Conservation (phyloP, 2,888 invertebrate species). For the Drosophila koepferae region DNA sequence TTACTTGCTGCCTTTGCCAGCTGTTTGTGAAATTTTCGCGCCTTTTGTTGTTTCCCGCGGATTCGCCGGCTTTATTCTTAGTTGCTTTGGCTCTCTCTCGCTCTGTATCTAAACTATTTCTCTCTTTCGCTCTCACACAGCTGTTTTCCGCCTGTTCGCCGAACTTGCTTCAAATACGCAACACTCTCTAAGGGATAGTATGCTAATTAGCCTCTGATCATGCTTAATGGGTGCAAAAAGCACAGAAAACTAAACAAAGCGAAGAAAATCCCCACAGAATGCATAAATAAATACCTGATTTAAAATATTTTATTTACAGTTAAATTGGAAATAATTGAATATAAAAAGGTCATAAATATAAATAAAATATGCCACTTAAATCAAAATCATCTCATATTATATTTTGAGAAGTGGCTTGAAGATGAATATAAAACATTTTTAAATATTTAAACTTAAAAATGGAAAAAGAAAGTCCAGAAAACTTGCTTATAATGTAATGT, state of each 20-base stretch:
- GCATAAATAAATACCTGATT: background rate
- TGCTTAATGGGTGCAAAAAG: background rate
- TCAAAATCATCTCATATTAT: background rate
- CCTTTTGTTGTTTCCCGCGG: conserved; percentile 37
- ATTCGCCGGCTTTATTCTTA: conserved; percentile 34
- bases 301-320: background rate
- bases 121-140: background rate
- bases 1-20: conserved; percentile 36
- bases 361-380: background rate
- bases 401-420: background rate
- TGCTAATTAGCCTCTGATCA: conserved; percentile 10
- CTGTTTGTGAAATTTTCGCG: conserved; percentile 46
- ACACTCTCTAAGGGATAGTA: background rate
- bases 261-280: too few species aligned
- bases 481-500: too few species aligned
- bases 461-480: too few species aligned
- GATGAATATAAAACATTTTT: background rate
- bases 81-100: background rate
- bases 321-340: too few species aligned
- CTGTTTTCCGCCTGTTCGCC: background rate
- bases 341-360: too few species aligned
- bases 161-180: background rate
- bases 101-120: background rate
- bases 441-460: too few species aligned
- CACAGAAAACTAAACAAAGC: background rate